Conservation (phyloP, 2,888 invertebrate species). For the Ischnus inquisitorius region DNA sequence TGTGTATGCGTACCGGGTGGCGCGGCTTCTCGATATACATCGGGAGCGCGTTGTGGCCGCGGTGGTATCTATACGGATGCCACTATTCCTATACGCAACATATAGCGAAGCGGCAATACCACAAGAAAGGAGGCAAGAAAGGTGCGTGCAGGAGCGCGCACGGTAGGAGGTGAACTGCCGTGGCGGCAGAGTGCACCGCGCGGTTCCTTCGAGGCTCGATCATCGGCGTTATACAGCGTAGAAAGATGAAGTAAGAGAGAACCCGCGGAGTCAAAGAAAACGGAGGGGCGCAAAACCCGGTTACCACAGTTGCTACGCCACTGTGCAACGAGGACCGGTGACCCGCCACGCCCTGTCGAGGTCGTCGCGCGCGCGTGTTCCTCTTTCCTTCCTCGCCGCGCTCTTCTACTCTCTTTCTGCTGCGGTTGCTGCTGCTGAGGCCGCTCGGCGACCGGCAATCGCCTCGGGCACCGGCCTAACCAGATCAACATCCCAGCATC, state of each 20-base stretch:
- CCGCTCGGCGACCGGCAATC: constrained; percentile 79
- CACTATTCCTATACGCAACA: background rate
- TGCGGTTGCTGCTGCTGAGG: constrained; percentile 73
- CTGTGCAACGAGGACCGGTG: constrained; percentile 79
- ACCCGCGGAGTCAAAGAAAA: background rate
- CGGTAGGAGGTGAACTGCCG: constrained; percentile 58
- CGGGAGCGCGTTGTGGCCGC: constrained; percentile 39
- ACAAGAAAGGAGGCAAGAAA: constrained; percentile 33
- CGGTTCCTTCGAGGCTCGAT: constrained; percentile 47
- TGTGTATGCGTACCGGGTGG: background rate
- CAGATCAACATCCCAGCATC: constrained; percentile 82
- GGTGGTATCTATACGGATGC: background rate
- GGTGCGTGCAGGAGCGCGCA: constrained; percentile 58
- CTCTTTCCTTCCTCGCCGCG: constrained; percentile 42
- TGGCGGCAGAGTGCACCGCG: constrained; percentile 3
- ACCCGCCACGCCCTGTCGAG: constrained; percentile 85
- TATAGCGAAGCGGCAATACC: background rate
- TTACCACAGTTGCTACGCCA: constrained; percentile 68
- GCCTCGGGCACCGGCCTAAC: constrained; percentile 80
- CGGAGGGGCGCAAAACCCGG: constrained; percentile 38
- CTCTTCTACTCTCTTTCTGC: constrained; percentile 53
- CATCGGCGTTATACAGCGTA: constrained; percentile 34
- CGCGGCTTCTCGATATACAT: constrained; percentile 31
- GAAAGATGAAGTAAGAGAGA: constrained; percentile 2
- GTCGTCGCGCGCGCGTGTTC: constrained; percentile 80